Evolutionary conservation across 1,140 invertebrate genomes (phyloP).

Genomic region (Zaprionus nigranus): DNA sequence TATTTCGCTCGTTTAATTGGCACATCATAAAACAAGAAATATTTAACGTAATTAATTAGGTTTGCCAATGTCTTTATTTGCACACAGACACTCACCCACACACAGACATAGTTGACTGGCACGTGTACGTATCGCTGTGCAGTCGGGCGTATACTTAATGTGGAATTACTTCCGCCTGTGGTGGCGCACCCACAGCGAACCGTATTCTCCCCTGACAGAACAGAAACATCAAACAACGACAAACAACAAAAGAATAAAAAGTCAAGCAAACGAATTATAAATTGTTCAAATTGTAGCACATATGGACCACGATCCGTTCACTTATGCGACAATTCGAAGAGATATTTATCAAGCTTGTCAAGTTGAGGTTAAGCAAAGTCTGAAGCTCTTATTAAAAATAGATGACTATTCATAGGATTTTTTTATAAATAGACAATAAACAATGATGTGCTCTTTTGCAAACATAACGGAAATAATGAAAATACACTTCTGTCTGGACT

Average conservation of each 20-base stretch:
- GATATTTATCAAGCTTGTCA: not conserved
- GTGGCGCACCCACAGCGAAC: slow-evolving; percentile 18
- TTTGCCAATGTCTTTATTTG: slow-evolving; percentile 25
- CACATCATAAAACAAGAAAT: slow-evolving; percentile 64
- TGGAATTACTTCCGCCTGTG: slow-evolving; percentile 39
- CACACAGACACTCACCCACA: slow-evolving; percentile 2
- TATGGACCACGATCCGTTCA: no score
- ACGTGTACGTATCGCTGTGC: slow-evolving; percentile 46
- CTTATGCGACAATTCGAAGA: not conserved
- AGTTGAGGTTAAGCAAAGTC: not conserved
- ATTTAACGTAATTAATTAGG: slow-evolving; percentile 66
- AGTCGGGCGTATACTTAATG: slow-evolving; percentile 42
- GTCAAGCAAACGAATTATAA: slow-evolving; percentile 4
- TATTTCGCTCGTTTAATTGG: slow-evolving; percentile 63
- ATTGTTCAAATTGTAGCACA: not conserved
- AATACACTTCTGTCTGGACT: no score
- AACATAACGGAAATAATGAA: not conserved
- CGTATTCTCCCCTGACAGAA: slow-evolving; percentile 7
- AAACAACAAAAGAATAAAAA: not conserved
- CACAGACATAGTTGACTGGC: slow-evolving; percentile 19
- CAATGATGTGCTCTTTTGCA: slow-evolving; percentile 8
- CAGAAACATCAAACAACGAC: slow-evolving; percentile 8
- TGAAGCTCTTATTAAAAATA: not conserved
- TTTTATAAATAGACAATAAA: slow-evolving; percentile 5
- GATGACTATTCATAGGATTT: not conserved